These are phyloP conservation scores for Propithecus perrieri DNA, from an alignment of 2,797 vertebrate species.

Conservation along the genomic window DNA sequence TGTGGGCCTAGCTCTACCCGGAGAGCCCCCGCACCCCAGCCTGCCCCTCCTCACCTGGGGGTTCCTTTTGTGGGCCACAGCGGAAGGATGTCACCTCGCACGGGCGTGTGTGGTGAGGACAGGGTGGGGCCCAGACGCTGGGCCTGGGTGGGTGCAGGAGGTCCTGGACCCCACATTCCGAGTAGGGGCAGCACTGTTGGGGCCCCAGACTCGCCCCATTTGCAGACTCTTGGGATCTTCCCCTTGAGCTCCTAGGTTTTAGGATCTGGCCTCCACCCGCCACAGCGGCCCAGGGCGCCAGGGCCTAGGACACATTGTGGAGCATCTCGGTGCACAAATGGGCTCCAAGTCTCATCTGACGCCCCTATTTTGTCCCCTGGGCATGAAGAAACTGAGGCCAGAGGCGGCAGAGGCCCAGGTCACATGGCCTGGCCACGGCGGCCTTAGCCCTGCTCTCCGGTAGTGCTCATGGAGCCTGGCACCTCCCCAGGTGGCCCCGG, in stretches of 20 bases:
- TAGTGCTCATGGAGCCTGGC: neutral
- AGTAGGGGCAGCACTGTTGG: neutral
- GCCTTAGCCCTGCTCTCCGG: neutral
- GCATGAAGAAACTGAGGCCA: neutral
- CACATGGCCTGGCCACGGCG: too few species aligned
- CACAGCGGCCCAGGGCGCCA: fast-evolving
- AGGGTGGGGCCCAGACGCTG: neutral
- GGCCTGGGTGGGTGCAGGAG: neutral
- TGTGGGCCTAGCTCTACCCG: neutral
- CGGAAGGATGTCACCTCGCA: neutral
- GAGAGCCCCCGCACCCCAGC: neutral
- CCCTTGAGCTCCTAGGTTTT: neutral
- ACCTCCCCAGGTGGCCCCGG: fast-evolving
- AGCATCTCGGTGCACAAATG: fast-evolving
- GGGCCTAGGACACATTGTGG: fast-evolving
- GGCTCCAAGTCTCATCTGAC: neutral
- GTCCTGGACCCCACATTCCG: neutral
- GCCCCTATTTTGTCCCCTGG: too few species aligned
- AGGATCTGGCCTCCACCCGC: neutral
- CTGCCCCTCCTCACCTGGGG: too few species aligned
- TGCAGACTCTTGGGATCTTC: neutral
- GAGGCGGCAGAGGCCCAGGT: neutral
- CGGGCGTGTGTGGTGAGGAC: fast-evolving
- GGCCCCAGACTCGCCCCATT: neutral
- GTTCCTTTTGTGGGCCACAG: too few species aligned